A percentile compares a stretch with the other conserved stretches of the same genome.
phyloP scores from a whole-genome alignment of 1,140 invertebrate species.

The Chymomyza costata region DNA sequence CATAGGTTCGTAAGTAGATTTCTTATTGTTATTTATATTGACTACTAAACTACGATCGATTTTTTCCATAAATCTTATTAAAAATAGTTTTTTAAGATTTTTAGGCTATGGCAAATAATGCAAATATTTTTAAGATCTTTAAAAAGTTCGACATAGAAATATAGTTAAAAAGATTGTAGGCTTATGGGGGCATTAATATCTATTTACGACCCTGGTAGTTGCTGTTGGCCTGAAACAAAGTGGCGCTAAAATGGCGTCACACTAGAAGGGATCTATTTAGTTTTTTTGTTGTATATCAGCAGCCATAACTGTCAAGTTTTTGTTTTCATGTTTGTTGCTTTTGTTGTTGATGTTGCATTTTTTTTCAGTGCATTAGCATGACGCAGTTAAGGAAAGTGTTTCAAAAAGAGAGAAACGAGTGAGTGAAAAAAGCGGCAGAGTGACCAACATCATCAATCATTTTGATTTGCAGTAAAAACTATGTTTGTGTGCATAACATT shows the following conservation, averaged over 20 bases:
- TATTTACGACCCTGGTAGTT: too few species aligned
- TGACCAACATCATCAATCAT: slow-evolving; percentile 69
- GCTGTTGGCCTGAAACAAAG: too few species aligned
- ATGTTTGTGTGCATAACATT: slow-evolving; percentile 42
- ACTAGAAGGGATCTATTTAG: slow-evolving; percentile 66
- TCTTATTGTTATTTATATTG: too few species aligned
- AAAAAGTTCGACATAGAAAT: too few species aligned
- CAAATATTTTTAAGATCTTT: too few species aligned
- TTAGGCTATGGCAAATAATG: too few species aligned
- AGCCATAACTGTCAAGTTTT: slow-evolving; percentile 67
- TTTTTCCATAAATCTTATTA: too few species aligned
- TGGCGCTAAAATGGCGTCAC: slow-evolving; percentile 60
- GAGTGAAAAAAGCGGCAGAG: slow-evolving; percentile 17
- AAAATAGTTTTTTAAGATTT: too few species aligned
- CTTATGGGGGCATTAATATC: too few species aligned
- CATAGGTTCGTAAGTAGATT: too few species aligned
- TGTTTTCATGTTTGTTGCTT: slow-evolving; percentile 23
- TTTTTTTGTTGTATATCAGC: slow-evolving; percentile 71
- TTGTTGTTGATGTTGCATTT: slow-evolving; percentile 3
- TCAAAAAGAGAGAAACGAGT: neutral
- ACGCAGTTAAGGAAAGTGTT: slow-evolving; percentile 15
- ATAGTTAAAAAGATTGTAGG: too few species aligned
- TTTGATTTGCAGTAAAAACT: slow-evolving; percentile 71
- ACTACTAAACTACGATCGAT: too few species aligned
- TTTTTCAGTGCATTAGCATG: slow-evolving; percentile 9